A percentile compares a stretch with the other conserved stretches of the same genome.
Conservation (phyloP, 2,113 vertebrate genomes). For the Oreamnos americanus region DNA sequence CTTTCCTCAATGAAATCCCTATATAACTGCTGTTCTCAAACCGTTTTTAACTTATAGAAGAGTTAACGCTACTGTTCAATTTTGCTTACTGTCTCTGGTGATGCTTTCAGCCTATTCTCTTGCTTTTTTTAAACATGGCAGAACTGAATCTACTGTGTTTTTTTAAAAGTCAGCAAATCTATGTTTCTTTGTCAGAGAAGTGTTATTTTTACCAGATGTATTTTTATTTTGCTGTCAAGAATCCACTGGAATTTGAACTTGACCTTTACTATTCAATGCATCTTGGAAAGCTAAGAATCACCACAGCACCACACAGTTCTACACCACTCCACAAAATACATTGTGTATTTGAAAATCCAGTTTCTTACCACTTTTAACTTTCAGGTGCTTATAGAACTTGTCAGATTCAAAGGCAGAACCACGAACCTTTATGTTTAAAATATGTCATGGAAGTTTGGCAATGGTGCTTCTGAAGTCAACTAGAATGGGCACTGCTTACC, state of each 20-base stretch:
- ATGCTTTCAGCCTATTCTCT: neutral
- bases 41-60: neutral
- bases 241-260: neutral
- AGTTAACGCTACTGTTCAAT: neutral
- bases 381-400: neutral
- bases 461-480: neutral
- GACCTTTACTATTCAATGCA: neutral
- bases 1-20: neutral
- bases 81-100: neutral
- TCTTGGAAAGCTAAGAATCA: neutral
- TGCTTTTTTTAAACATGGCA: neutral
- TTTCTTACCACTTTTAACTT: neutral
- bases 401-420: neutral
- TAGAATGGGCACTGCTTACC: neutral
- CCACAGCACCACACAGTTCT: neutral
- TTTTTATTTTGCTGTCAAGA: constrained; percentile 1
- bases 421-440: neutral
- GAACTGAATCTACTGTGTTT: neutral
- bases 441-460: neutral
- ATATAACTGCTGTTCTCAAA: neutral
- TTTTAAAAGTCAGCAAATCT: neutral
- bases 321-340: neutral
- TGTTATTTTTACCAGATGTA: neutral
- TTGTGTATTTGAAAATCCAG: neutral
- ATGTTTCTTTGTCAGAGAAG: neutral